phyloP scores from a whole-genome alignment of 2,888 invertebrate genomes.

The Meloe dianella region DNA sequence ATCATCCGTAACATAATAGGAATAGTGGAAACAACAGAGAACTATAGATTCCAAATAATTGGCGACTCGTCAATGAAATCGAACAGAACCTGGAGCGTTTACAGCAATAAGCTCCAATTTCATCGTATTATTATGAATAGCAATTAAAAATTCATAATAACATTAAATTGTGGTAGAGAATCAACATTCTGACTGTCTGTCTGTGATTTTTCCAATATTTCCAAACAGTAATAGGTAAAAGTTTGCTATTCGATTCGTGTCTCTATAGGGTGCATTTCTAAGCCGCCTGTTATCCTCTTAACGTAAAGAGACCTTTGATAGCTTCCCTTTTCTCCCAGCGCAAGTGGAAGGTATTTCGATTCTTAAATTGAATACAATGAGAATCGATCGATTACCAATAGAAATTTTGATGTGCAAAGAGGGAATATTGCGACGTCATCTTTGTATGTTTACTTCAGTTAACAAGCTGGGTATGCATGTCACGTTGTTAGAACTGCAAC shows the following conservation, averaged over 20 bases:
- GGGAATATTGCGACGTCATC: slow-evolving; percentile 12
- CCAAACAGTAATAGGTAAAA: background rate
- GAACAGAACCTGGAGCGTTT: background rate
- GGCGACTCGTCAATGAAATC: background rate
- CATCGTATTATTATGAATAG: background rate
- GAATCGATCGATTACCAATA: slow-evolving; percentile 20
- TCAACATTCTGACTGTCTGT: background rate
- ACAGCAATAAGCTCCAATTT: background rate
- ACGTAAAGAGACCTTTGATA: slow-evolving; percentile 16
- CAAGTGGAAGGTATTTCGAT: slow-evolving; percentile 5
- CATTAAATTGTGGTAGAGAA: background rate
- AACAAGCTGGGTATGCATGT: slow-evolving; percentile 46
- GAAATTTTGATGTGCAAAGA: slow-evolving; percentile 25
- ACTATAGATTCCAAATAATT: background rate
- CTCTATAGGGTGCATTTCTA: slow-evolving; percentile 11
- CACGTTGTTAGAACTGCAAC: slow-evolving; percentile 42
- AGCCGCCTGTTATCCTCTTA: slow-evolving; percentile 25
- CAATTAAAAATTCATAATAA: background rate
- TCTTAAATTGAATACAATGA: slow-evolving; percentile 21
- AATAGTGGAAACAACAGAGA: background rate
- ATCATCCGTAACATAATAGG: slow-evolving; percentile 2
- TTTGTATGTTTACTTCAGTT: slow-evolving; percentile 38
- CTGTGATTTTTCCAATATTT: background rate
- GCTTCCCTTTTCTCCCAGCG: slow-evolving; percentile 16
- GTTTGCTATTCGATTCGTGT: slow-evolving; percentile 14